These are phyloP conservation scores for Argyrosomus japonicus DNA, from an alignment of 2,113 vertebrate species.

Conservation along the genomic window DNA sequence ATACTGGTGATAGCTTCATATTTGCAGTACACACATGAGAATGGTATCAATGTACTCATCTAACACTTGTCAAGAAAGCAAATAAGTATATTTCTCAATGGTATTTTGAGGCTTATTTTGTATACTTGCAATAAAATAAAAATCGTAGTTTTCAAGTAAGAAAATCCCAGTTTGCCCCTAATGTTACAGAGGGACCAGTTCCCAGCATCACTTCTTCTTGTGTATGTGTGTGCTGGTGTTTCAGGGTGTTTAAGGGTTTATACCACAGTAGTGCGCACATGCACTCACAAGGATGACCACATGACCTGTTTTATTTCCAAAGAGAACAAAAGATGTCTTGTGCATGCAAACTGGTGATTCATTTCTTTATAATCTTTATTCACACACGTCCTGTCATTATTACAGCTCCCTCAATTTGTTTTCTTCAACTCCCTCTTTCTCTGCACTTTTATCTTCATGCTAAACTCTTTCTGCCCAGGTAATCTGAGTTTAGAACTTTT, in stretches of 20 bases:
- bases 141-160: not conserved
- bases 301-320: not conserved
- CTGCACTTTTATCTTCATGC: conserved; percentile 27
- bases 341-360: not conserved
- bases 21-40: not conserved
- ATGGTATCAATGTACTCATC: too few relatives aligned
- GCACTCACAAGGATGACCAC: not conserved
- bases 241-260: not conserved
- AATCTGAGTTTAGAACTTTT: conserved; percentile 52
- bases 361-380: not conserved
- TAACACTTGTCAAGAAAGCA: too few relatives aligned
- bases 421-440: conserved; percentile 2
- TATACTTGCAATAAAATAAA: not conserved
- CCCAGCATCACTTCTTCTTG: not conserved
- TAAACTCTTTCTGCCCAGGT: conserved; percentile 48
- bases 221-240: not conserved
- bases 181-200: fast-evolving
- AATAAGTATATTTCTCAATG: too few relatives aligned
- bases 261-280: too few relatives aligned
- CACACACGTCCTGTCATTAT: not conserved
- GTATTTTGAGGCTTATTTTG: not conserved
- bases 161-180: not conserved
- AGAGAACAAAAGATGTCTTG: conserved; percentile 23
- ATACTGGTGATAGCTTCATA: not conserved
- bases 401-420: not conserved